These are phyloP conservation scores for Rhopalosiphum padi DNA, from an alignment of 1,140 invertebrate species.

Conservation along the genomic window DNA sequence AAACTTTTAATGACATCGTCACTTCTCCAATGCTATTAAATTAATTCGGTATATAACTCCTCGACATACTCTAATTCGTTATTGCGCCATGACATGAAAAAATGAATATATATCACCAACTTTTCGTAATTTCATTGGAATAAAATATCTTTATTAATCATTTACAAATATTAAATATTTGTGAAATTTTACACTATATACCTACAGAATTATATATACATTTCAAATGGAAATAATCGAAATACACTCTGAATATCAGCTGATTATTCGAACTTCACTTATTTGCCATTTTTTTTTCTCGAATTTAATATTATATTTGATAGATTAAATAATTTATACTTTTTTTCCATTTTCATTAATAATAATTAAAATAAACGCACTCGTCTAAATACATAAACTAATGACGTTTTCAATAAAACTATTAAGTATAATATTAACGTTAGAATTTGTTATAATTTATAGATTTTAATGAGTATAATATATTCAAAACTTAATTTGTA, in stretches of 20 bases:
- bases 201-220: neutral
- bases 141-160: too few relatives aligned
- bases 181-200: neutral
- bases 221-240: neutral
- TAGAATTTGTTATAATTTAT: neutral
- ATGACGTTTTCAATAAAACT: neutral
- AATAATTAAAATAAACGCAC: too few relatives aligned
- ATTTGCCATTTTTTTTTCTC: neutral
- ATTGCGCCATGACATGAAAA: too few relatives aligned
- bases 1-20: neutral
- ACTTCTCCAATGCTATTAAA: neutral
- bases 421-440: neutral
- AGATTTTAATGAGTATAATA: neutral
- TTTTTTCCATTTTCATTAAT: neutral
- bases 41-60: neutral
- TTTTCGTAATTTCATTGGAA: too few relatives aligned
- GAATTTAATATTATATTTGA: neutral
- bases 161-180: neutral
- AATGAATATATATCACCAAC: too few relatives aligned
- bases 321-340: neutral
- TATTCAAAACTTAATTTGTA: neutral
- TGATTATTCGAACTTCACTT: too few relatives aligned
- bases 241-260: neutral
- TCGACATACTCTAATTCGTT: neutral
- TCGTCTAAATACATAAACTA: neutral